A percentile compares a stretch with the other conserved stretches of the same genome.
Evolutionary conservation across 2,113 vertebrate species (phyloP).

Genomic region (Cyanoramphus novaezelandiae): DNA sequence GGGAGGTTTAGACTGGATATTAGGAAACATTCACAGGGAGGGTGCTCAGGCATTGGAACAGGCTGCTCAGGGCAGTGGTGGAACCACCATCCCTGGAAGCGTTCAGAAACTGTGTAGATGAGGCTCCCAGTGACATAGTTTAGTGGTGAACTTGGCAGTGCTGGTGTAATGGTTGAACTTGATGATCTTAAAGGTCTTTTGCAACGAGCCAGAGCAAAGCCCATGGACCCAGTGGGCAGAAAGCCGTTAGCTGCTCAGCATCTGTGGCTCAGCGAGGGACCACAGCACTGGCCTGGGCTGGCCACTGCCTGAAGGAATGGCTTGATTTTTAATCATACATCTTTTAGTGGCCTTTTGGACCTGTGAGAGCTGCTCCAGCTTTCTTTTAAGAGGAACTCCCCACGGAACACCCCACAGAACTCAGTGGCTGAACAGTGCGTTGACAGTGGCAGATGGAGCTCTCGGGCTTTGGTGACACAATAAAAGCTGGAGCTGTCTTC

Average conservation of each 20-base stretch:
- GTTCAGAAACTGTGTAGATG: neutral
- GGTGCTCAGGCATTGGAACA: neutral
- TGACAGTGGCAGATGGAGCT: neutral
- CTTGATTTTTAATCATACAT: neutral
- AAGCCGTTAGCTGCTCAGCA: neutral
- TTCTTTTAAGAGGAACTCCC: neutral
- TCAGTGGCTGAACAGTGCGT: accelerated
- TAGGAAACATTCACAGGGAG: neutral
- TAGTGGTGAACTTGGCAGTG: neutral
- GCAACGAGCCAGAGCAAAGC: neutral
- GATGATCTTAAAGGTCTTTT: neutral
- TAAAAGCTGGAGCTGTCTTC: accelerated
- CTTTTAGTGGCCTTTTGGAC: neutral
- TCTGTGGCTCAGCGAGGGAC: neutral
- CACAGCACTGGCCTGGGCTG: accelerated
- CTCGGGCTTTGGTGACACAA: accelerated
- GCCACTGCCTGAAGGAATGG: neutral
- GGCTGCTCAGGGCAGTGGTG: neutral
- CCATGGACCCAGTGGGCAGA: accelerated
- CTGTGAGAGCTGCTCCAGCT: neutral
- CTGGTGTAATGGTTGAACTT: neutral
- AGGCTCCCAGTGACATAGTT: neutral
- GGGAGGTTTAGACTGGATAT: neutral
- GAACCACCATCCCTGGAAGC: neutral
- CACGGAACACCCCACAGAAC: accelerated